These are phyloP conservation scores for Dissostichus mawsoni DNA, from an alignment of 2,113 vertebrate genomes.

Conservation along the genomic window DNA sequence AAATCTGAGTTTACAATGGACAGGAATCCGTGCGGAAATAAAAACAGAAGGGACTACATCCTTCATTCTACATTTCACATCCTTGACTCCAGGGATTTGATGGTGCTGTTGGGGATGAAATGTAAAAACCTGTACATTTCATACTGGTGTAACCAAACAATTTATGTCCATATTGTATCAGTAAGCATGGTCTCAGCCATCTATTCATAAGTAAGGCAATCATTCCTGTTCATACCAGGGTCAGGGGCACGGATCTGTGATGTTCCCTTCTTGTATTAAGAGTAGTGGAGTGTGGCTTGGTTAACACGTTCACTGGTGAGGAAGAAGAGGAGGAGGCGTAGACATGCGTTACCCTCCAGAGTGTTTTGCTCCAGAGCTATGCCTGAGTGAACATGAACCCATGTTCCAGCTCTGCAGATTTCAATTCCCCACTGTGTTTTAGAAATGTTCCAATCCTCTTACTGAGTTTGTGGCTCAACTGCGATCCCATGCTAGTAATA, in stretches of 20 bases:
- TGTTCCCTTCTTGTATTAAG: conserved; percentile 19
- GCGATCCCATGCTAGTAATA: conserved; percentile 6
- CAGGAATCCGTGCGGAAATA: background rate
- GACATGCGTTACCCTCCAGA: conserved; percentile 24
- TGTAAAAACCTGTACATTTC: background rate
- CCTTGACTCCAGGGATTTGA: background rate
- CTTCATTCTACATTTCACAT: background rate
- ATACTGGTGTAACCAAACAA: no score
- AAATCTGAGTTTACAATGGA: background rate
- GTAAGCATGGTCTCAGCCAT: background rate
- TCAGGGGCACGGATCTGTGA: conserved; percentile 37
- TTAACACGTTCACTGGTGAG: conserved; percentile 54
- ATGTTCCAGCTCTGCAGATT: conserved; percentile 16
- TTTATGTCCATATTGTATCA: background rate
- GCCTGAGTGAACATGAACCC: conserved; percentile 20
- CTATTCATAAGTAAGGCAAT: background rate
- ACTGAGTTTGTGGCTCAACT: background rate
- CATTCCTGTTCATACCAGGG: conserved; percentile 18
- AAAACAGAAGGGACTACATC: background rate
- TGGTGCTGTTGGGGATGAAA: background rate
- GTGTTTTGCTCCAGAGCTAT: conserved; percentile 13
- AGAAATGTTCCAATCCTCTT: conserved; percentile 10
- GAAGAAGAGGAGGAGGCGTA: conserved; percentile 18
- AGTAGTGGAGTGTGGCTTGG: conserved; percentile 42
- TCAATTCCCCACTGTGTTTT: conserved; percentile 24